Evolutionary conservation across 2,888 invertebrate genomes (phyloP), one percentile per base, ranked within the genome.

Genomic region (Lasioglossum figueresi): DNA sequence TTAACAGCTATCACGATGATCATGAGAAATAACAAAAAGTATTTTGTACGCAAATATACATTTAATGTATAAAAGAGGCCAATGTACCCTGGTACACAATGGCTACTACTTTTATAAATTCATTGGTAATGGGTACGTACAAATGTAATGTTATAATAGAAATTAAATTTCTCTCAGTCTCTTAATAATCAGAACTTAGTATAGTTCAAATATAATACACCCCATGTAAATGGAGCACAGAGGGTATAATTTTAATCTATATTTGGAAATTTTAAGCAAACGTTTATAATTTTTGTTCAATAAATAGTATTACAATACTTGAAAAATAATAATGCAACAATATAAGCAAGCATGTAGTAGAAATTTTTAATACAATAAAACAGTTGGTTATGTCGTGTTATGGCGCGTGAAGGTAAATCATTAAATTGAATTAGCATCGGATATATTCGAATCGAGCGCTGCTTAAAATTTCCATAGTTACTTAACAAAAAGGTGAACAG

Each of bases 401-500:
- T 56, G 10, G 19, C 27, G 31, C 23, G 37, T 23, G 56, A 34
- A 63, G 14, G 78, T 40, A 27, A 76, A 80, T 66, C 59, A 59
- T 27, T 31, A 34, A 43, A 72, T 76, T 14, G 14, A 52, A 80
- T 23, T 52, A 72, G 70, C 31, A 40, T 48, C 34, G 43, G 3
- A 84, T 4, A 31, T 63, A n/a, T 43, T n/a, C n/a, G 34, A 56
- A n/a, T 37, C n/a, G 37, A 23, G n/a, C 68, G 66, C 80, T 90
- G 89, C 83, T 90, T 83, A 84, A 86, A 90, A 86, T 88, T 82
- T 83, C 73, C 75, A 23, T 27, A 27, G 63, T 31, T 79, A 71
- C 87, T 89, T 88, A 88, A 88, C 82, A 74, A 88, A 88, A 88
- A 86, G 82, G 76, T 84, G 87, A 89, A 89, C 87, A 84, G 91